These are phyloP conservation scores for Drosophila testacea DNA, from an alignment of 2,888 invertebrate genomes.

Conservation along the genomic window DNA sequence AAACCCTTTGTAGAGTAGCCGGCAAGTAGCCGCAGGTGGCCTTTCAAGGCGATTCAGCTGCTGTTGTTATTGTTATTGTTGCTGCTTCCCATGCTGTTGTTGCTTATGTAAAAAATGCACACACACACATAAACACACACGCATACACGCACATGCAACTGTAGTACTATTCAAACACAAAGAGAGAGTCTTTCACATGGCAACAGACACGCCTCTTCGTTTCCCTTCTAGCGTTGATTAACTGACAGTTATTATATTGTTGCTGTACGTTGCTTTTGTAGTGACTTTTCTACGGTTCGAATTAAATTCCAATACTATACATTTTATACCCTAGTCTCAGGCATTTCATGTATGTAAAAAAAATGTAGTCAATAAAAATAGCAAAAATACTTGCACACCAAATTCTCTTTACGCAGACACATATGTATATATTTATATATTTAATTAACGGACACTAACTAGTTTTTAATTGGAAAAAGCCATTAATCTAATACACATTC, in stretches of 20 bases:
- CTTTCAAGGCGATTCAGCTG: constrained; percentile 38
- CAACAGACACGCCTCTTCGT: constrained; percentile 37
- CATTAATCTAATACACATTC: constrained; percentile 48
- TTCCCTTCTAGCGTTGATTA: constrained; percentile 31
- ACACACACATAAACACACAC: constrained; percentile 9
- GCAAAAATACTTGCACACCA: constrained; percentile 55
- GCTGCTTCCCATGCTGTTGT: constrained; percentile 31
- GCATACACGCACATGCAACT: constrained; percentile 10
- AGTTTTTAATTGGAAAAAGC: constrained; percentile 50
- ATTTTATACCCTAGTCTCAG: constrained; percentile 10
- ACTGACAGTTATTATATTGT: constrained; percentile 36
- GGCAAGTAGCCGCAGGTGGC: constrained; percentile 75
- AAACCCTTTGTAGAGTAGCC: constrained; percentile 41
- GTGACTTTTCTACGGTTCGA: constrained; percentile 18
- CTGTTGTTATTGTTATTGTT: constrained; percentile 32
- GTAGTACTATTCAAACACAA: constrained; percentile 8
- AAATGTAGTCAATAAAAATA: constrained; percentile 48
- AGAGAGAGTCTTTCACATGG: constrained; percentile 22
- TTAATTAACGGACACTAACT: constrained; percentile 68
- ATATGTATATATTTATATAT: constrained; percentile 37
- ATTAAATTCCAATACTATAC: constrained; percentile 24
- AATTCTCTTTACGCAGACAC: neutral
- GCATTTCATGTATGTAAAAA: constrained; percentile 24
- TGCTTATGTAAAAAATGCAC: constrained; percentile 66
- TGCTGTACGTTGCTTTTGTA: constrained; percentile 11